These are phyloP conservation scores for Passerina amoena DNA, from an alignment of 2,113 vertebrate species.

Conservation along the genomic window DNA sequence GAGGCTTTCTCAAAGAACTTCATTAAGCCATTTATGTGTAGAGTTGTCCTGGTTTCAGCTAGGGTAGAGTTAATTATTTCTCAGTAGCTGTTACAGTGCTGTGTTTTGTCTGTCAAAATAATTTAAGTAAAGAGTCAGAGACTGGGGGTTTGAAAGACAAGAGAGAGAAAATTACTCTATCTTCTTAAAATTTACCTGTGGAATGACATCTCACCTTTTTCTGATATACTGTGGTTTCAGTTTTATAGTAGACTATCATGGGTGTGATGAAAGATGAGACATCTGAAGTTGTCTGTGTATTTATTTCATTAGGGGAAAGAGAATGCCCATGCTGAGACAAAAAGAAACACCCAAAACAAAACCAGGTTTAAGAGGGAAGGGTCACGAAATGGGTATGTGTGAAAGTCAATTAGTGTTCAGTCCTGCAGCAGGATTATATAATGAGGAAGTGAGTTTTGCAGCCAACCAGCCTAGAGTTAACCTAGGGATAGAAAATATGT, in stretches of 20 bases:
- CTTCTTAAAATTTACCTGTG: neutral
- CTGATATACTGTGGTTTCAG: neutral
- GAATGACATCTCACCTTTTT: neutral
- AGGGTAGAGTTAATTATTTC: neutral
- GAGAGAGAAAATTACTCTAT: neutral
- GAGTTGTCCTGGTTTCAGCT: neutral
- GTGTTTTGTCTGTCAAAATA: neutral
- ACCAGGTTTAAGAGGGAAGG: neutral
- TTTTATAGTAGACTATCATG: neutral
- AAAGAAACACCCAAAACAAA: neutral
- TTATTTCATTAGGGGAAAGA: neutral
- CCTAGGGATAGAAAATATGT: neutral
- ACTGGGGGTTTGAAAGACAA: neutral
- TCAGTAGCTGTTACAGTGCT: neutral
- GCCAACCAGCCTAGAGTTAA: neutral
- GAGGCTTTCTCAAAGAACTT: neutral
- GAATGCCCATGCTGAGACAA: neutral
- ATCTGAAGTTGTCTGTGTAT: neutral
- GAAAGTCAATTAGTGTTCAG: neutral
- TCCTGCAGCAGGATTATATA: neutral
- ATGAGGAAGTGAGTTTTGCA: neutral
- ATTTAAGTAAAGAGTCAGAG: neutral
- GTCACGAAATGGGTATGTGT: neutral
- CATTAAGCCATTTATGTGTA: neutral
- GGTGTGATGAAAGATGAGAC: neutral